Conservation (phyloP, 23 tunicate genomes). For the Trididemnum miniatum region DNA sequence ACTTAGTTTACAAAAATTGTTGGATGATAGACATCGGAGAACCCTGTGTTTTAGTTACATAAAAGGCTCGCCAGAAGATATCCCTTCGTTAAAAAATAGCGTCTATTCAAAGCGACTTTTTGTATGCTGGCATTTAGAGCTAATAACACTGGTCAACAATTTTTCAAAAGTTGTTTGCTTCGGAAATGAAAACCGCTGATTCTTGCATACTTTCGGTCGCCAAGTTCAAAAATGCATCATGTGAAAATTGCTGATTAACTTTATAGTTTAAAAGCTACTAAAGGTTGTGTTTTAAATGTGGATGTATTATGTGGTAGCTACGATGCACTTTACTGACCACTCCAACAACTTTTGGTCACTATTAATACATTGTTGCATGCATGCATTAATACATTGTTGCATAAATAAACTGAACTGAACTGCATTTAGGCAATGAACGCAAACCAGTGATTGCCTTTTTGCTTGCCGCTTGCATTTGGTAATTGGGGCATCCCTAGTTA, state of each 20-base stretch:
- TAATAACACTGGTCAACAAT: conserved; percentile 23
- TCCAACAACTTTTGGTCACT: conserved; percentile 12
- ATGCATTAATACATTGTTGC: no score
- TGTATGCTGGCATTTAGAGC: no score
- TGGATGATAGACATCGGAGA: no score
- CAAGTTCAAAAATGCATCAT: conserved; percentile 18
- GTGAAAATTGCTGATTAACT: conserved; percentile 17
- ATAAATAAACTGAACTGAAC: no score
- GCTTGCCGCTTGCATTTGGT: conserved; percentile 34
- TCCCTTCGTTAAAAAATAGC: no score
- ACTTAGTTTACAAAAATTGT: no score
- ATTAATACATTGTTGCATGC: background rate
- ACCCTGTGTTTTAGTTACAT: no score
- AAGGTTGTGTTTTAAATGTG: conserved; percentile 13
- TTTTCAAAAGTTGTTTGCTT: conserved; percentile 42
- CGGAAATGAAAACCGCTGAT: conserved; percentile 12
- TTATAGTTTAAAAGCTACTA: conserved; percentile 13
- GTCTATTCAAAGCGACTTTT: no score
- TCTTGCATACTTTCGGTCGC: conserved; percentile 34
- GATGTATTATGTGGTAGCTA: conserved; percentile 1
- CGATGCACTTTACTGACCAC: conserved; percentile 26
- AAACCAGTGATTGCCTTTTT: conserved; percentile 29
- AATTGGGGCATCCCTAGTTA: conserved; percentile 33
- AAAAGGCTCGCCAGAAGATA: no score
- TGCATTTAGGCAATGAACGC: background rate